These are phyloP conservation scores for Biston betularia DNA, from an alignment of 2,888 invertebrate genomes.

Conservation along the genomic window DNA sequence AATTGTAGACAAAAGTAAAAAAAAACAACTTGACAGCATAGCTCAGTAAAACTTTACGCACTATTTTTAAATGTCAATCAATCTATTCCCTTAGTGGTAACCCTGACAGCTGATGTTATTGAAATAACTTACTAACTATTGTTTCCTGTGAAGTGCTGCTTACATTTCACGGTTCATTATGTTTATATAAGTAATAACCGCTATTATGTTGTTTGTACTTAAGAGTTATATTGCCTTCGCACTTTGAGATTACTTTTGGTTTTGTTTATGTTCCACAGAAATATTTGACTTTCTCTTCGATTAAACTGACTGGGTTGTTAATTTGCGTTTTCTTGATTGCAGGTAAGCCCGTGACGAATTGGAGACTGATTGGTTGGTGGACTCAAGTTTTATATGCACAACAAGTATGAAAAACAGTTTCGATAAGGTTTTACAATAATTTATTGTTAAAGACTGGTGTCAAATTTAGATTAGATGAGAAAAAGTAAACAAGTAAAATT, in stretches of 20 bases:
- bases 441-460: neutral
- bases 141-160: slow-evolving; percentile 26
- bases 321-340: slow-evolving; percentile 31
- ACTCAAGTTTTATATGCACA: neutral
- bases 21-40: neutral
- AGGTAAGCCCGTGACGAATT: slow-evolving; percentile 38
- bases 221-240: slow-evolving; percentile 16
- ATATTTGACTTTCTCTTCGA: slow-evolving; percentile 29
- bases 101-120: slow-evolving; percentile 20
- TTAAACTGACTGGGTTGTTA: slow-evolving; percentile 17
- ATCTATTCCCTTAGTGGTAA: slow-evolving; percentile 12
- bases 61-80: slow-evolving; percentile 11
- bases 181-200: slow-evolving; percentile 27
- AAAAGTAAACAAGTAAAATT: no score
- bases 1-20: neutral
- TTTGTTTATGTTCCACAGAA: slow-evolving; percentile 15
- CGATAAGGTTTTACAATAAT: no score
- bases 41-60: neutral
- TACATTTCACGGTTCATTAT: slow-evolving; percentile 34
- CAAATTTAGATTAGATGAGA: no score
- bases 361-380: neutral
- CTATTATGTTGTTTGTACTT: slow-evolving; percentile 23
- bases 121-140: slow-evolving; percentile 11
- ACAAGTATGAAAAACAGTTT: neutral
- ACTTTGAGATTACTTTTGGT: slow-evolving; percentile 21